Evolutionary conservation across 2,888 invertebrate genomes (phyloP), one percentile per base, ranked within the genome.

Genomic region (Deroplatys truncata): DNA sequence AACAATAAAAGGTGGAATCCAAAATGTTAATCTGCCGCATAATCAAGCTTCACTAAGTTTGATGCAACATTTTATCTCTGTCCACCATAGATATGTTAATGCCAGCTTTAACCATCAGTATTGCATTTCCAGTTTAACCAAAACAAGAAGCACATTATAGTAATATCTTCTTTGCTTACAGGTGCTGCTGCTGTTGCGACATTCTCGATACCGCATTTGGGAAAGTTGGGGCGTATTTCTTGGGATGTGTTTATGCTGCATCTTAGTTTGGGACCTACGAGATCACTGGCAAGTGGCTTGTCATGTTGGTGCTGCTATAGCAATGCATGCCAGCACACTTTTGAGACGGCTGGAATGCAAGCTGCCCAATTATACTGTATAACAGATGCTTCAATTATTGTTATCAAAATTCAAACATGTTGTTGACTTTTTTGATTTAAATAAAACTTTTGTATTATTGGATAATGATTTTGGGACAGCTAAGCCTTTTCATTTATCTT

Each of bases 301-400:
- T 20, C 88, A 85, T 83, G 83, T 85, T 28, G 88, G 82, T 9
- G 43, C 88, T n/a, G 84, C 88, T 9, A 13, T 88, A 2, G 88
- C 84, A 9, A 88, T 88, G 88, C 90, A 90, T 72, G 31, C 88
- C 28, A 86, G 85, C 82, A 84, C 86, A 35, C 25, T 88, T 31
- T n/a, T 85, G 31, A 49, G 90, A 10, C 84, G 86, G 8, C 86
- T 90, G 31, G 90, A 90, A 28, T 31, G 72, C 25, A 90, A 86
- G 16, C 31, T 90, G 15, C 90, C 90, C 7, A 90, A 90, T 35
- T 90, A 90, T 35, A 90, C 85, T 28, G 90, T 90, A 56, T 90
- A 85, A 88, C 86, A 84, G 49, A 72, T 16, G 49, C 5, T 20
- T 72, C 20, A 72, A 72, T 7, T 72, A 20, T 20, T 72, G 56